Base-by-base conservation (phyloP, 2,797 vertebrate species). In the Halcyon chelicuti region DNA sequence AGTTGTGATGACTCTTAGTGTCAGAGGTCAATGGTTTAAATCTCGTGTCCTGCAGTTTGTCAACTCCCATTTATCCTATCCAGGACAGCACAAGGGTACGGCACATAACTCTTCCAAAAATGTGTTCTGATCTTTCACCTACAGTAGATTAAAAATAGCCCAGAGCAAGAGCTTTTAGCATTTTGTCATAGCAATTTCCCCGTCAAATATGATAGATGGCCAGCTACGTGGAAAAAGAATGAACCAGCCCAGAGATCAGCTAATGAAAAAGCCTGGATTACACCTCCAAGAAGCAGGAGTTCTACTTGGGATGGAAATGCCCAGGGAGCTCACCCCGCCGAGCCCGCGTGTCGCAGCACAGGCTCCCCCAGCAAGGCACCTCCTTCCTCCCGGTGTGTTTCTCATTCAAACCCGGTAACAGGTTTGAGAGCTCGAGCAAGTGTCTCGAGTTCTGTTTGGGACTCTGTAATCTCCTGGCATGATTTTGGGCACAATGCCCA, bases 101-200 rank as follows among this genome's bases (percentile, higher is more conserved):
- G 47, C 37, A 28, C 70, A 94, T 79, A 96, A 88, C 95, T 92
- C 95, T 92, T 93, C 86, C 52, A 85, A 95, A 96, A 96, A 93
- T 28, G 74, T 49, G 80, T 90, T 82, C 80, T 94, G 91, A 92
- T 95, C 96, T 94, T 97, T 97, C 96, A 94, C 94, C 96, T 96
- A 86, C 77, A 74, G 86, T 85, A 90, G 90, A 95, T 96, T 95
- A 94, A 94, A 93, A 95, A 86, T 82, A 86, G 82, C 93, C 88
- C 2, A 10, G 55, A 93, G 87, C 93, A 74, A 94, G 74, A 94
- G 67, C 83, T 96, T 90, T 94, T 79, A 96, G 93, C 83, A 74
- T 96, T 96, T 85, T 96, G 95, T 95, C 95, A 95, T 62, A 67
- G 93, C 91, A 92, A 87, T 95, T 95, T 94, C 81, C 85, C 95